phyloP scores from a whole-genome alignment of 2,797 vertebrate species.

The Tauraco hartlaubi region DNA sequence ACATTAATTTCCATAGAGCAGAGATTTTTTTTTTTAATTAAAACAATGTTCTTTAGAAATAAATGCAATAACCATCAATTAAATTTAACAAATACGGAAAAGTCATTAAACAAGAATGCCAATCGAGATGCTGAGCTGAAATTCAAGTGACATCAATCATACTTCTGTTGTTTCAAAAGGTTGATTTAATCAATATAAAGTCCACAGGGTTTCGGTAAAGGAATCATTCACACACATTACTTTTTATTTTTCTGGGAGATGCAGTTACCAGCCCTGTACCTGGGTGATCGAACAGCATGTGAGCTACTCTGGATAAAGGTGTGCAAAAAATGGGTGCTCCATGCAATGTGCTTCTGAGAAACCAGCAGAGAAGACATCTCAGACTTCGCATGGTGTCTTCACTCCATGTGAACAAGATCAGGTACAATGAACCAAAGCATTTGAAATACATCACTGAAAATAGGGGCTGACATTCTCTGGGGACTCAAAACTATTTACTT shows the following conservation, averaged over 20 bases:
- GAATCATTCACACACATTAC: background rate
- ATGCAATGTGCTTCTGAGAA: background rate
- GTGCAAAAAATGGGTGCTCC: background rate
- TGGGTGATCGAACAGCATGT: background rate
- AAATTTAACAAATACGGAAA: slow-evolving; percentile 29
- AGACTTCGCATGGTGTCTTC: background rate
- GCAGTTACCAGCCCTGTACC: background rate
- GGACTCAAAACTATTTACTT: background rate
- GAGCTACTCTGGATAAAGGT: background rate
- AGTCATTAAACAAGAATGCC: slow-evolving; percentile 26
- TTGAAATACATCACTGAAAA: background rate
- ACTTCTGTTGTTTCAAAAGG: background rate
- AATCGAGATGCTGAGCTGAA: slow-evolving; percentile 4
- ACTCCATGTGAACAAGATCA: background rate
- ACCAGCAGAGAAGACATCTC: background rate
- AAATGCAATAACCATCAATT: slow-evolving; percentile 52
- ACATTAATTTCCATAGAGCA: slow-evolving; percentile 32
- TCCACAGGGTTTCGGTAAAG: background rate
- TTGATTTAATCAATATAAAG: slow-evolving; percentile 10
- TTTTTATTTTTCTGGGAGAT: background rate
- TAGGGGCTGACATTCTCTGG: background rate
- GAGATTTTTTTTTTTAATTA: slow-evolving; percentile 39
- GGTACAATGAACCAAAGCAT: background rate
- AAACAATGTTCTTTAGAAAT: slow-evolving; percentile 36
- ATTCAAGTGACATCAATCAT: background rate